phyloP scores from a whole-genome alignment of 2,888 invertebrate species.

The Pyrgus malvae region DNA sequence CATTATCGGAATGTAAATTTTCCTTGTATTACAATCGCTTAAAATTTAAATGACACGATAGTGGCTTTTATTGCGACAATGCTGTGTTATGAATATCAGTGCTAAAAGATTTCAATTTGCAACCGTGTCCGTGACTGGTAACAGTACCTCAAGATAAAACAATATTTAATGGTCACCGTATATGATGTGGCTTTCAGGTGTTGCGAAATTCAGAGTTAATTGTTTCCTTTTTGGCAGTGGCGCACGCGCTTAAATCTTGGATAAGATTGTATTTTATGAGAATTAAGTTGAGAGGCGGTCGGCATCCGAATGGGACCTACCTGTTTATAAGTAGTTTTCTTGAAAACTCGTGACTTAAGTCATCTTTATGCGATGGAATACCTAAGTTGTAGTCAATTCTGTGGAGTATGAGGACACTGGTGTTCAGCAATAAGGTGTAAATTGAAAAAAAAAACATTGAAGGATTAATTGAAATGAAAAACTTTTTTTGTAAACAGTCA shows the following conservation, averaged over 20 bases:
- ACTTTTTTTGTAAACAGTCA: too few species aligned
- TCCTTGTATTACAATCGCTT: conserved; percentile 5
- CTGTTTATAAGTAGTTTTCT: conserved; percentile 14
- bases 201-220: conserved; percentile 60
- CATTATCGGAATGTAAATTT: too few species aligned
- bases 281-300: conserved; percentile 40
- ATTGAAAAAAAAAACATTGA: too few species aligned
- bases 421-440: too few species aligned
- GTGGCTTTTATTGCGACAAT: conserved; percentile 39
- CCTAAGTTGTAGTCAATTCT: too few species aligned
- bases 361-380: too few species aligned
- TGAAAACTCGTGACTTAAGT: too few species aligned
- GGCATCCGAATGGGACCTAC: conserved; percentile 34
- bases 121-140: conserved; percentile 34
- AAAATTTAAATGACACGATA: conserved; percentile 9
- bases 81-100: conserved; percentile 20
- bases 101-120: conserved; percentile 17
- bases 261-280: conserved; percentile 51
- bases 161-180: conserved; percentile 54
- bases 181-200: conserved; percentile 51
- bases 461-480: too few species aligned
- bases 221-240: conserved; percentile 49
- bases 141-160: conserved; percentile 48
- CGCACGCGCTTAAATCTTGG: conserved; percentile 48
- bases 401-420: too few species aligned